Conservation (phyloP, 1,140 invertebrate genomes). For the Mamestra configurata region DNA sequence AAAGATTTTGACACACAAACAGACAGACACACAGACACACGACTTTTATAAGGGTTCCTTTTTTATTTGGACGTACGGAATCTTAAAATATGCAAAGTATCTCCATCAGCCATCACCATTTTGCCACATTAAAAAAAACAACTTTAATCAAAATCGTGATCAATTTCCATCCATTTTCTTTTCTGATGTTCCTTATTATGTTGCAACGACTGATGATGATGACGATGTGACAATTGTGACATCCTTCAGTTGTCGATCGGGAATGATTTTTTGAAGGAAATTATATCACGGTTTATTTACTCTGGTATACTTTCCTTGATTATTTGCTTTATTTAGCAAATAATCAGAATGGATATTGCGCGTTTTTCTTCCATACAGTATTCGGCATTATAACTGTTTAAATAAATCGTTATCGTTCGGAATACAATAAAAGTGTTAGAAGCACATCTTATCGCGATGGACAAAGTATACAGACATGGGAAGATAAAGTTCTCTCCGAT, state of each 20-base stretch:
- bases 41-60: no score
- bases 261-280: conserved; percentile 5
- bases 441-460: conserved; percentile 20
- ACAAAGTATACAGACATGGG: background rate
- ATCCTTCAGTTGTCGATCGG: background rate
- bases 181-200: background rate
- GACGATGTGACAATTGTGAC: background rate
- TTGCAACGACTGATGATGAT: background rate
- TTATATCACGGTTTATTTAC: conserved; percentile 10
- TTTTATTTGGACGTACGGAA: no score
- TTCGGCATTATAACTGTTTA: conserved; percentile 21
- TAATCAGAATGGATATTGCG: conserved; percentile 6
- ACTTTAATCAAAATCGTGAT: background rate
- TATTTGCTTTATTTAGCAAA: no score
- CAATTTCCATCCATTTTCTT: background rate
- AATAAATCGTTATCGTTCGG: conserved; percentile 20
- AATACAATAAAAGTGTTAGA: conserved; percentile 7
- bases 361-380: conserved; percentile 13
- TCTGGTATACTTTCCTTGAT: no score
- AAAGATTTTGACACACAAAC: no score
- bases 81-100: no score
- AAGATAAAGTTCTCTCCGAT: conserved; percentile 6
- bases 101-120: background rate
- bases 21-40: no score
- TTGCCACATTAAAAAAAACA: background rate